phyloP scores from a whole-genome alignment of 2,113 vertebrate genomes.

The Chamaetylas fuelleborni region DNA sequence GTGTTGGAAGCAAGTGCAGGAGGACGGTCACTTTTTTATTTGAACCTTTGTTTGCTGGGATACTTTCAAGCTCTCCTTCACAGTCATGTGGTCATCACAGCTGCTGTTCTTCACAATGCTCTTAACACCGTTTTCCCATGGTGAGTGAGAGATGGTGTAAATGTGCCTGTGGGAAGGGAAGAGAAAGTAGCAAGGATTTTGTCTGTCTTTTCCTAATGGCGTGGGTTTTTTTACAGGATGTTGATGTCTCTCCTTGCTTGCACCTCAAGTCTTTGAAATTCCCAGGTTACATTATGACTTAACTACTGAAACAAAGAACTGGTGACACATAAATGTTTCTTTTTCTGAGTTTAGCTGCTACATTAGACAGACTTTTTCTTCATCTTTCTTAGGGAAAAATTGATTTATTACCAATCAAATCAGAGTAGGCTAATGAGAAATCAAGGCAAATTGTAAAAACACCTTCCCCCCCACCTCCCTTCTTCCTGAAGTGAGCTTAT shows the following conservation, averaged over 20 bases:
- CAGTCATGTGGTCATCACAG: slow-evolving; percentile 91
- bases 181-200: not conserved
- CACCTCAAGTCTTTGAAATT: not conserved
- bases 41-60: slow-evolving; percentile 70
- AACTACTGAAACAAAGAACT: not conserved
- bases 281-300: not conserved
- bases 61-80: slow-evolving; percentile 66
- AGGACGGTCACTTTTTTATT: slow-evolving; percentile 65
- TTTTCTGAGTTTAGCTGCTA: not conserved
- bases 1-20: slow-evolving; percentile 40
- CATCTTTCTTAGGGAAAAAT: not conserved
- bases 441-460: not conserved
- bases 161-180: not conserved
- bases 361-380: not conserved
- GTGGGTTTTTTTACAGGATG: not conserved
- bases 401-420: not conserved
- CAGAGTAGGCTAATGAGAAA: not conserved
- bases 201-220: not conserved
- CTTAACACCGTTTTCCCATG: slow-evolving; percentile 79
- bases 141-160: slow-evolving; percentile 73
- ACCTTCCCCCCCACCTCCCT: fast-evolving
- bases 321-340: not conserved
- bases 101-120: slow-evolving; percentile 85
- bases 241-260: not conserved
- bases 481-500: not conserved